These are phyloP conservation scores for Eudyptes chrysolophus DNA, from an alignment of 2,113 vertebrate species.

Conservation along the genomic window DNA sequence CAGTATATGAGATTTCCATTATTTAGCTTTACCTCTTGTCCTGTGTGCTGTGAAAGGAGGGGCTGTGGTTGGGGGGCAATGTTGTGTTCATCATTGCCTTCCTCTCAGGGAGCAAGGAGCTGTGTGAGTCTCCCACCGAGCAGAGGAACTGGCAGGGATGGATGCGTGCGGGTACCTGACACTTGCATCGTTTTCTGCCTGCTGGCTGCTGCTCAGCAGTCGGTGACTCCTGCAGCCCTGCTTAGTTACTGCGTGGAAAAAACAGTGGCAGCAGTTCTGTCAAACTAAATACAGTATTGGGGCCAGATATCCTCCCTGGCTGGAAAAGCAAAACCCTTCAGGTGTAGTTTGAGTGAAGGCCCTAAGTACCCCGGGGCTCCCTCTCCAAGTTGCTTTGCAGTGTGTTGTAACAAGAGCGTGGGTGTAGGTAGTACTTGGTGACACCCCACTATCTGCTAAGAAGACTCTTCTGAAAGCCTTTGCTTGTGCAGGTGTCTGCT, in stretches of 20 bases:
- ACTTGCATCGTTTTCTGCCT: neutral
- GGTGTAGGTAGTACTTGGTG: neutral
- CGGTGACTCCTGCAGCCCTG: neutral
- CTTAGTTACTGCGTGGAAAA: neutral
- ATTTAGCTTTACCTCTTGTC: neutral
- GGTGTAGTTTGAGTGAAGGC: neutral
- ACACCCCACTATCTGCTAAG: neutral
- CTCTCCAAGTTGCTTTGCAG: neutral
- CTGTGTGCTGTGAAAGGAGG: neutral
- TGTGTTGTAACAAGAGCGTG: neutral
- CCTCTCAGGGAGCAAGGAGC: fast-evolving
- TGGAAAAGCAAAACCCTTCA: neutral
- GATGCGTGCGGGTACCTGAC: neutral
- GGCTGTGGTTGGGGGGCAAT: neutral
- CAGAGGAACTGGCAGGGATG: neutral
- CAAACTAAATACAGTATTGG: too few relatives aligned
- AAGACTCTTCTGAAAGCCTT: neutral
- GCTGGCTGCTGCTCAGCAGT: neutral
- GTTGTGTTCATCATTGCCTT: neutral
- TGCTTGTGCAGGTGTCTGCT: neutral
- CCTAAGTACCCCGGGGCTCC: fast-evolving
- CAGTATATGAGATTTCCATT: neutral
- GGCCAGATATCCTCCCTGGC: neutral
- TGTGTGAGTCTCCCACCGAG: neutral
- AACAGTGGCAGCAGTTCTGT: neutral